Evolutionary conservation across 2,113 vertebrate genomes (phyloP), one percentile per base, ranked within the genome.

Genomic region (Phocoena phocoena): DNA sequence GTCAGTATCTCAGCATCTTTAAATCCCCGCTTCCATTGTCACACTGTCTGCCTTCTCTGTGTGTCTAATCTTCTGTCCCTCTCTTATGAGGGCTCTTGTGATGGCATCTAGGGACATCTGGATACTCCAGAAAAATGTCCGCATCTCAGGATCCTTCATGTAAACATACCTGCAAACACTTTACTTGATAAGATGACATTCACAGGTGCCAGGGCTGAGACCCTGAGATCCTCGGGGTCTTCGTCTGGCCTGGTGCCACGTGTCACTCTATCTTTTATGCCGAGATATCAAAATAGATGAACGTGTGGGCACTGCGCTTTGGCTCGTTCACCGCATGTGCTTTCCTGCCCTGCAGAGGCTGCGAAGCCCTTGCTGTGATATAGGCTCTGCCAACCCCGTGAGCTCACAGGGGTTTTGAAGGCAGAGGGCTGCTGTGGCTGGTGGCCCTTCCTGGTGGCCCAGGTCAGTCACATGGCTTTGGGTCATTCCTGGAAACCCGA

Each of bases 301-400:
- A 9, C 4, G 0, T 53, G 4, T 9, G 23, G 53, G 7, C 1
- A 1, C n/a, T 0, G 21, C 1, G 0, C 13, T 5, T 8, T 1
- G 21, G n/a, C 21, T 17, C 12, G 14, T 23, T 25, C 80, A 18
- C 80, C 5, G 1, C 0, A 8, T 17, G n/a, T 25, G 53, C 53
- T 17, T 60, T 10, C 55, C 79, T 9, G 8, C 28, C 79, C 79
- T 10, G 23, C 8, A 7, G 47, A 50, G 55, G n/a, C 55, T 60
- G 14, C 0, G 3, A 13, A 2, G 13, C 28, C 36, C 36, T 44
- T 17, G 18, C 85, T n/a, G 53, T 9, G 63, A 9, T n/a, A 2
- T 13, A 13, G n/a, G 63, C 26, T 50, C 83, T 17, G 83, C 53
- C 28, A 7, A 44, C 18, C 28, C 36, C 8, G 1, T 25, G 53